Conservation (phyloP, 2,888 invertebrate species). For the Drosophila neutralis region DNA sequence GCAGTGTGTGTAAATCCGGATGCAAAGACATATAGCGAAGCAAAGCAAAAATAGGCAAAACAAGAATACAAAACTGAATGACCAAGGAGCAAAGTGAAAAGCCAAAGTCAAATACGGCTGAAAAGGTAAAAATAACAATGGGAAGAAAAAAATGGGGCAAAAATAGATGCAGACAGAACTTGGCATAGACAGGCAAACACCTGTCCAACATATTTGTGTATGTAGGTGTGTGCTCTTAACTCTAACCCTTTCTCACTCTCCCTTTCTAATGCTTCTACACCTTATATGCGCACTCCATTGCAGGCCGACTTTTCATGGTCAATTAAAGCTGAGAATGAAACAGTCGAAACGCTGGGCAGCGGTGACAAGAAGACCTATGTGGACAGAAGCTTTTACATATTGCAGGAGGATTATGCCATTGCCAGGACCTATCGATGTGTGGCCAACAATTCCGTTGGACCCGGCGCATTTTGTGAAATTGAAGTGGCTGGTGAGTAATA, state of each 20-base stretch:
- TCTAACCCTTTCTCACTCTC: slow-evolving; percentile 4
- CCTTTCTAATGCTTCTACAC: slow-evolving; percentile 20
- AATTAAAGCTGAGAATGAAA: slow-evolving; percentile 93
- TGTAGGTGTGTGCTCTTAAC: neutral
- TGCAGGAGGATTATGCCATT: slow-evolving; percentile 87
- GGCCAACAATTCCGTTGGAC: slow-evolving; percentile 93
- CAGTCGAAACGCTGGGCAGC: slow-evolving; percentile 87
- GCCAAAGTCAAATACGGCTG: slow-evolving; percentile 14
- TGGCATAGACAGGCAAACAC: neutral
- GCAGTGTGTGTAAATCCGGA: slow-evolving; percentile 1
- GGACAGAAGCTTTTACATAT: slow-evolving; percentile 86
- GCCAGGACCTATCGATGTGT: slow-evolving; percentile 93
- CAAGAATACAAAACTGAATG: slow-evolving; percentile 12
- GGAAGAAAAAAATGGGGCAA: neutral
- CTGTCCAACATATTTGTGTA: neutral
- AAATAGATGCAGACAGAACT: slow-evolving; percentile 3
- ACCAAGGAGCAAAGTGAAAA: slow-evolving; percentile 31
- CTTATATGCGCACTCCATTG: slow-evolving; percentile 29
- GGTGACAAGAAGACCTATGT: slow-evolving; percentile 73
- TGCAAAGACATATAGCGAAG: slow-evolving; percentile 25
- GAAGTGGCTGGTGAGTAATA: slow-evolving; percentile 88
- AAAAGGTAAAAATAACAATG: neutral
- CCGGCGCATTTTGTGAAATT: slow-evolving; percentile 87
- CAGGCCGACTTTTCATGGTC: slow-evolving; percentile 92
- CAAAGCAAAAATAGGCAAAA: slow-evolving; percentile 17